Percentiles rank a stretch among this genome's conserved stretches.
phyloP scores from a whole-genome alignment of 2,113 vertebrate genomes.

The Dascyllus trimaculatus region DNA sequence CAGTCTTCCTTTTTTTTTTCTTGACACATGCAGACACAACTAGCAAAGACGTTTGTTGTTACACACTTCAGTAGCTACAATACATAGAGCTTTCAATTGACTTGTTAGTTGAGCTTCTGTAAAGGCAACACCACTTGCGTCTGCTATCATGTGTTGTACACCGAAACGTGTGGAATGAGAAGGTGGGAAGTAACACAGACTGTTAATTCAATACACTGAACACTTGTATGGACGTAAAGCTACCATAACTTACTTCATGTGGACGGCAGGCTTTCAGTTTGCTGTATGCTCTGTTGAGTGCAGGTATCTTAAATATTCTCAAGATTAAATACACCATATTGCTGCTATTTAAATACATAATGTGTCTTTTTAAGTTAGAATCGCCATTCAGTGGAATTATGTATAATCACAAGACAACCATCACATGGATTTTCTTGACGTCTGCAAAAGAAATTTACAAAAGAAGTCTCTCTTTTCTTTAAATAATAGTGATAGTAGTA shows the following conservation, averaged over 20 bases:
- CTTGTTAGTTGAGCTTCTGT: conserved; percentile 75
- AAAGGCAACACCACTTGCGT: conserved; percentile 55
- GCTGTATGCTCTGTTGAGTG: conserved; percentile 72
- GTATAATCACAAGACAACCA: conserved; percentile 75
- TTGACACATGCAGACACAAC: conserved; percentile 75
- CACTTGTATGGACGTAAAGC: conserved; percentile 64
- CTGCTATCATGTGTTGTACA: conserved; percentile 64
- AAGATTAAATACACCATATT: conserved; percentile 85
- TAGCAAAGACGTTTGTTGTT: conserved; percentile 76
- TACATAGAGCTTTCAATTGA: conserved; percentile 67
- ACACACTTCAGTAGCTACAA: conserved; percentile 77
- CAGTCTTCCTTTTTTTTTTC: conserved; percentile 42
- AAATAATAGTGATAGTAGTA: conserved; percentile 85
- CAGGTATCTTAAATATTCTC: conserved; percentile 82
- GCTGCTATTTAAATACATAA: conserved; percentile 84
- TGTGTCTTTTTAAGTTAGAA: conserved; percentile 84
- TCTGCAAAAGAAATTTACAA: conserved; percentile 82
- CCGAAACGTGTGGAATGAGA: conserved; percentile 60
- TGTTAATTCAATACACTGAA: conserved; percentile 71
- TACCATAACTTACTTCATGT: conserved; percentile 66
- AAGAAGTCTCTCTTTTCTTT: conserved; percentile 73
- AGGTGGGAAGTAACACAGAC: conserved; percentile 60
- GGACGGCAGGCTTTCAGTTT: conserved; percentile 56
- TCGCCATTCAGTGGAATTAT: conserved; percentile 71
- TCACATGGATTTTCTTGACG: conserved; percentile 72